phyloP scores from a whole-genome alignment of 2,797 vertebrate species.

The Rhinoraja longicauda region DNA sequence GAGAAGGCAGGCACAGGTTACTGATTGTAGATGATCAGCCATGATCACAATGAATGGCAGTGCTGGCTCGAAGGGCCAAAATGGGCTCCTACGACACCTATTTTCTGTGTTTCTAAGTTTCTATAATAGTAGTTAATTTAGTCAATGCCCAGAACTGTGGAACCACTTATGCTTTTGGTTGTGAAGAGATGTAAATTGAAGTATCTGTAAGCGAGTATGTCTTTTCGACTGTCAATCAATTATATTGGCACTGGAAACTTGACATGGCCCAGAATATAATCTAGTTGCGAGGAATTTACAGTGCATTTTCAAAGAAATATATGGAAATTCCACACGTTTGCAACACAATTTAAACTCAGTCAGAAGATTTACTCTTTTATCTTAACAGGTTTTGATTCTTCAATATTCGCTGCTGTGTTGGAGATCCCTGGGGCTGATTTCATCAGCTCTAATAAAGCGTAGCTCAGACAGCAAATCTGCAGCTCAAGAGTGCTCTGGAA shows the following conservation, averaged over 20 bases:
- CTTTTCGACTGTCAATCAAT: not conserved
- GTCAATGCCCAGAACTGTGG: not conserved
- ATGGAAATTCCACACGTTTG: constrained; percentile 3
- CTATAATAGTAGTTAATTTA: not conserved
- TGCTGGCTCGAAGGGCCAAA: no score
- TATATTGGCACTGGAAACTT: not conserved
- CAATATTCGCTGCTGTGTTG: constrained; percentile 50
- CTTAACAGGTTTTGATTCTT: constrained; percentile 51
- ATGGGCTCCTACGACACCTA: no score
- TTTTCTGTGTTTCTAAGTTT: no score
- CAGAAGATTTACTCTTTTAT: constrained; percentile 49
- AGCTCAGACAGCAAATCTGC: constrained; percentile 42
- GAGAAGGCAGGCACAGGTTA: no score
- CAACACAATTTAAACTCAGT: constrained; percentile 50
- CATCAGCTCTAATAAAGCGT: constrained; percentile 45
- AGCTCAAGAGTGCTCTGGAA: constrained; percentile 54
- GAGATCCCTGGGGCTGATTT: constrained; percentile 48
- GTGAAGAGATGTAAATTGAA: not conserved
- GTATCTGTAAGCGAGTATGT: not conserved
- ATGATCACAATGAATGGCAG: no score
- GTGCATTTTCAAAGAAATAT: constrained; percentile 18
- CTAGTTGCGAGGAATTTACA: constrained; percentile 9
- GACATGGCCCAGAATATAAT: not conserved
- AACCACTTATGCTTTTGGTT: not conserved
- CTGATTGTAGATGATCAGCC: no score